Percentiles rank a stretch among this genome's conserved stretches.
phyloP scores from a whole-genome alignment of 2,113 vertebrate species.

The Periophthalmodon schlosseri region DNA sequence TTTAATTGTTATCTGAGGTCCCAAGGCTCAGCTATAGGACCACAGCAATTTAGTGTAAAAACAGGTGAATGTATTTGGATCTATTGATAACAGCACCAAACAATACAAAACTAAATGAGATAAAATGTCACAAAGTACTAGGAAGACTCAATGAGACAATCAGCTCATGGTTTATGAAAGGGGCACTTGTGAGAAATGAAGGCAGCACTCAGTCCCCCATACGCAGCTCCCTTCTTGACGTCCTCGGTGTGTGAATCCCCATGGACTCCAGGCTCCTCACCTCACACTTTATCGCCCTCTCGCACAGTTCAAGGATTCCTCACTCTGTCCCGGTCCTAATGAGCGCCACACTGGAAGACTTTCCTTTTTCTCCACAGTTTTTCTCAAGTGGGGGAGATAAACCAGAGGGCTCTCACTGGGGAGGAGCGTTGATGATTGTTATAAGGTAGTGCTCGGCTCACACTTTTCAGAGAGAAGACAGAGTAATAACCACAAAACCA shows the following conservation, averaged over 20 bases:
- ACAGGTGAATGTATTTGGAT: neutral
- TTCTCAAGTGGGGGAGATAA: slow-evolving; percentile 19
- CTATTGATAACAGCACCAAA: neutral
- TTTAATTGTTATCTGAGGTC: neutral
- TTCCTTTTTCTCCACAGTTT: neutral
- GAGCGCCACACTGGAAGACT: slow-evolving; percentile 7
- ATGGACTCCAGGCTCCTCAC: slow-evolving; percentile 26
- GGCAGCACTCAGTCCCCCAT: slow-evolving; percentile 17
- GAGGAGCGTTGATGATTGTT: slow-evolving; percentile 19
- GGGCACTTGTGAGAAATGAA: slow-evolving; percentile 13
- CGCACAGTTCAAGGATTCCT: slow-evolving; percentile 14
- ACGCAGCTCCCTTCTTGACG: slow-evolving; percentile 40
- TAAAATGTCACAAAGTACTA: neutral
- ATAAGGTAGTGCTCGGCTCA: neutral
- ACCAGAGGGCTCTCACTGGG: slow-evolving; percentile 1
- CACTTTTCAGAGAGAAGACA: slow-evolving; percentile 2
- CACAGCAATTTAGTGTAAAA: neutral
- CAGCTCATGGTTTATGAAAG: neutral
- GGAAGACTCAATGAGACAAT: neutral
- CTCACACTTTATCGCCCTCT: slow-evolving; percentile 23
- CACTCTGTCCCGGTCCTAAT: slow-evolving; percentile 18
- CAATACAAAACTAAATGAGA: neutral
- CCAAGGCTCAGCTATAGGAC: neutral
- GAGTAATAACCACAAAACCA: neutral
- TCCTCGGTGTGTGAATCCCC: slow-evolving; percentile 36